Evolutionary conservation across 2,797 vertebrate genomes (phyloP), one percentile per base, ranked within the genome.

Genomic region (Ctenosaura bakeri): DNA sequence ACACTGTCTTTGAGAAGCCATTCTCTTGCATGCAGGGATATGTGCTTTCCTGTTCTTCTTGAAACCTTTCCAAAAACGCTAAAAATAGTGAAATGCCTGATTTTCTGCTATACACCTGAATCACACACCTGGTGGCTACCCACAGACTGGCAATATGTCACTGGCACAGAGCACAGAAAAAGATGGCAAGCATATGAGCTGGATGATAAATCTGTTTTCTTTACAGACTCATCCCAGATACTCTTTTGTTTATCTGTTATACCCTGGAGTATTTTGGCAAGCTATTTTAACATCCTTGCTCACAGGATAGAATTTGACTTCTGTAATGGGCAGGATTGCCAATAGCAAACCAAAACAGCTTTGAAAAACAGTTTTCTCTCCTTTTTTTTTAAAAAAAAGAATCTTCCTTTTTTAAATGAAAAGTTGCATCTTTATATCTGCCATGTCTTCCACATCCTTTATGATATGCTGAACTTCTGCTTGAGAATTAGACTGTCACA

Each of bases 191-290:
- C 80, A 90, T 87, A 88, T 90, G 90, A 90, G 80, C 32, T n/a
- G 71, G 88, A 93, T 92, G 90, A 93, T 91, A 82, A 88, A 80
- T 93, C 85, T 95, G 93, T 73, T 93, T 93, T 89, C 90, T 2
- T 88, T 85, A 64, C 74, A 73, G 42, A 42, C 10, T 74, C 90
- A 85, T 88, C 82, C 64, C 83, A 80, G 66, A 74, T 88, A 91
- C 90, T 66, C 90, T 91, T 91, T 88, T 88, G 90, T 91, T 85
- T 85, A 74, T 56, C 87, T 62, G 76, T 88, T 88, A 85, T 42
- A 73, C 87, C 82, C 66, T 42, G 38, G 87, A 22, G 77, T 85
- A 80, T 85, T 90, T 88, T 85, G 82, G 74, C 74, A 88, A 88
- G 76, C 74, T 74, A 88, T 88, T 91, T 74, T 79, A 81, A 81